Evolutionary conservation across 2,888 invertebrate genomes (phyloP).

Genomic region (Caenorhabditis sp.): DNA sequence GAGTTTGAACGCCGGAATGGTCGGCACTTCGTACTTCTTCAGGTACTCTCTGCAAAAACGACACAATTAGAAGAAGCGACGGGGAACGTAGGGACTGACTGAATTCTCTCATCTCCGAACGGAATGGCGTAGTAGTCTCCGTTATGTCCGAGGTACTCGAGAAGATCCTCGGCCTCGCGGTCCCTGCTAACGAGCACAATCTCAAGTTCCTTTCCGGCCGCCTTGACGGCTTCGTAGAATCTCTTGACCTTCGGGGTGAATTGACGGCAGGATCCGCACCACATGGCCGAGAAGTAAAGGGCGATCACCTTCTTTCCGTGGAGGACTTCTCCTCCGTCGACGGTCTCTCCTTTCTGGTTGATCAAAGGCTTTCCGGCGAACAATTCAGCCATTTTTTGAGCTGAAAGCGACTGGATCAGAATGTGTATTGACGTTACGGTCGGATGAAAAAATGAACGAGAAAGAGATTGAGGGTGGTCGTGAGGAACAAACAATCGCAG

Average conservation of each 20-base stretch:
- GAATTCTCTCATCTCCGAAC: slow-evolving; percentile 72
- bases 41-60: slow-evolving; percentile 59
- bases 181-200: slow-evolving; percentile 74
- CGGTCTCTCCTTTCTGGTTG: slow-evolving; percentile 58
- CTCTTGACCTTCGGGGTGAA: slow-evolving; percentile 75
- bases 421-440: not conserved
- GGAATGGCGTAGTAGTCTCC: slow-evolving; percentile 72
- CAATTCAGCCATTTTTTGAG: slow-evolving; percentile 64
- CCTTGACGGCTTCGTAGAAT: slow-evolving; percentile 65
- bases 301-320: slow-evolving; percentile 75
- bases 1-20: slow-evolving; percentile 80
- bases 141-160: slow-evolving; percentile 76
- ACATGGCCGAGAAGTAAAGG: slow-evolving; percentile 82
- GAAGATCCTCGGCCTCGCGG: slow-evolving; percentile 71
- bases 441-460: not conserved
- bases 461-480: not conserved
- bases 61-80: not conserved
- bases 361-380: slow-evolving; percentile 67
- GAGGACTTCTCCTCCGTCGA: slow-evolving; percentile 71
- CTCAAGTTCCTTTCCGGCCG: slow-evolving; percentile 70
- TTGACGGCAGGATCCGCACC: slow-evolving; percentile 78
- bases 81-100: slow-evolving; percentile 49
- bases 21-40: slow-evolving; percentile 70
- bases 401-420: not conserved
- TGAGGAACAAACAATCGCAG: slow-evolving; percentile 11